Conservation (phyloP, 2,888 invertebrate genomes). For the Ophion ellenae region DNA sequence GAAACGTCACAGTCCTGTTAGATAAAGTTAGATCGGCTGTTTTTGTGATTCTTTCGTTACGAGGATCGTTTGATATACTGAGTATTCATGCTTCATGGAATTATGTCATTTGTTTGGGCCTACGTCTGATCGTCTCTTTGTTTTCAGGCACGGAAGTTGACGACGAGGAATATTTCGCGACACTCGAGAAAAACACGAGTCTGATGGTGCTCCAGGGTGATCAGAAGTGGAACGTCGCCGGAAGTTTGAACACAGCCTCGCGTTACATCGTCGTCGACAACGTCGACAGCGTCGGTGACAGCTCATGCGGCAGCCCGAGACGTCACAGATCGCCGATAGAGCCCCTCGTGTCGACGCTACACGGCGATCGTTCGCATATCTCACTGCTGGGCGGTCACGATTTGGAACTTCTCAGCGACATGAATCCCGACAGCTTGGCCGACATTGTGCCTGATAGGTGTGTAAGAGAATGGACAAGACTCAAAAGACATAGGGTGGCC, state of each 20-base stretch:
- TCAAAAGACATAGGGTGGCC: background rate
- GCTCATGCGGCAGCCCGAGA: slow-evolving; percentile 71
- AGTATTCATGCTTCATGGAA: background rate
- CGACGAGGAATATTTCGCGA: slow-evolving; percentile 97
- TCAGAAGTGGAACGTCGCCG: slow-evolving; percentile 89
- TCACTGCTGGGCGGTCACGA: slow-evolving; percentile 93
- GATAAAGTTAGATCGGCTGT: background rate
- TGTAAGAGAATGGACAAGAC: slow-evolving; percentile 78
- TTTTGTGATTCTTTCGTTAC: background rate
- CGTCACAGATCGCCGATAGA: slow-evolving; percentile 76
- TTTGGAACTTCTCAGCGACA: slow-evolving; percentile 93
- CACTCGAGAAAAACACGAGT: slow-evolving; percentile 94
- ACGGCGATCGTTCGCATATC: slow-evolving; percentile 91
- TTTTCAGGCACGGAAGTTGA: slow-evolving; percentile 93
- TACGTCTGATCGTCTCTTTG: background rate
- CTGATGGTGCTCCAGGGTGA: slow-evolving; percentile 92
- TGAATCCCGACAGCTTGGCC: slow-evolving; percentile 94
- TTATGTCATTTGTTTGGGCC: background rate
- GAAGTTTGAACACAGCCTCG: slow-evolving; percentile 77
- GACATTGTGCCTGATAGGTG: slow-evolving; percentile 91
- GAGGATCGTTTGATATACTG: background rate
- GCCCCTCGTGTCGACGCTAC: slow-evolving; percentile 79
- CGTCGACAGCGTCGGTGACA: slow-evolving; percentile 76
- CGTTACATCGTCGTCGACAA: slow-evolving; percentile 81
- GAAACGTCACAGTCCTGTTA: background rate